Percentiles rank a stretch among this genome's conserved stretches.
Evolutionary conservation across 2,113 vertebrate genomes (phyloP).

Genomic region (Bothrops jararaca): DNA sequence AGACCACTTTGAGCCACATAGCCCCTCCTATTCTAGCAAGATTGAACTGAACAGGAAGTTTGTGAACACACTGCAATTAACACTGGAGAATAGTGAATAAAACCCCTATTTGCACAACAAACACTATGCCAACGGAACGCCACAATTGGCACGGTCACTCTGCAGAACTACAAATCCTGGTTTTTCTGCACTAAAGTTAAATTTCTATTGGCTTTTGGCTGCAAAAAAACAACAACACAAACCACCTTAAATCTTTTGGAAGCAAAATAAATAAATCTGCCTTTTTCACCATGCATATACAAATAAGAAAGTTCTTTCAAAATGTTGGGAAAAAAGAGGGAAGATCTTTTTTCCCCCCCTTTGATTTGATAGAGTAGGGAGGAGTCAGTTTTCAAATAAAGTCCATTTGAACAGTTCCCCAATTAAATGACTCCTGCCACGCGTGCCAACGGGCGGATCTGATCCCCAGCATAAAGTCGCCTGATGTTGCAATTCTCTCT

Average conservation of each 20-base stretch:
- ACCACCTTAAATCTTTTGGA: neutral
- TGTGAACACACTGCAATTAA: neutral
- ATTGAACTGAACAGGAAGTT: too few species aligned
- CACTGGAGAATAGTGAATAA: neutral
- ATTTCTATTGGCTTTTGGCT: neutral
- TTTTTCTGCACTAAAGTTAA: neutral
- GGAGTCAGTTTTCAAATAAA: constrained; percentile 4
- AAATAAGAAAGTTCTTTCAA: constrained; percentile 12
- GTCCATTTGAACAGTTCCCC: constrained; percentile 30
- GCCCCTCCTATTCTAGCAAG: too few species aligned
- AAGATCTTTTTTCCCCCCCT: neutral
- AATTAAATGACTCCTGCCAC: constrained; percentile 69
- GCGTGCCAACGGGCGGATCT: constrained; percentile 40
- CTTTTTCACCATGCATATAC: neutral
- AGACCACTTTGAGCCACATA: too few species aligned
- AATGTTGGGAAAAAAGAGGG: constrained; percentile 29
- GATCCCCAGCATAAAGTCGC: constrained; percentile 65
- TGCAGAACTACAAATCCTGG: neutral
- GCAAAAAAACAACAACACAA: too few species aligned
- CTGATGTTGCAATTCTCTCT: constrained; percentile 53
- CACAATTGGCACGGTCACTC: neutral
- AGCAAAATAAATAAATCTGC: neutral
- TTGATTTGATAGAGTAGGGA: constrained; percentile 34
- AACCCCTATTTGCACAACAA: neutral
- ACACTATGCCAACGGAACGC: neutral